phyloP scores from a whole-genome alignment of 2,797 vertebrate species.

The Acanthis flammea region DNA sequence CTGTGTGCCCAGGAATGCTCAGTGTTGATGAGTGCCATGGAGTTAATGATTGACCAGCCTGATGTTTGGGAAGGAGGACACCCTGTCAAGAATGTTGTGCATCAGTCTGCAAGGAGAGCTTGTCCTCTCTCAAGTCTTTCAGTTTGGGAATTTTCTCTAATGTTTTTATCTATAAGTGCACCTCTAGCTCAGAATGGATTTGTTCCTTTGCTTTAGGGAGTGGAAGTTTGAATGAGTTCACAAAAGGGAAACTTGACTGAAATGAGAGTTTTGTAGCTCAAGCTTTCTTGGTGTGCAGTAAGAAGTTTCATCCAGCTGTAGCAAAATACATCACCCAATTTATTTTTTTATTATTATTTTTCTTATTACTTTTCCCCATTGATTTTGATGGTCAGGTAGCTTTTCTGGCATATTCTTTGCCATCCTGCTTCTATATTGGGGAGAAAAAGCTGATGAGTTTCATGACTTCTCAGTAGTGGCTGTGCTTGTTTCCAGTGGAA shows the following conservation, averaged over 20 bases:
- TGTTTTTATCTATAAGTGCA: neutral
- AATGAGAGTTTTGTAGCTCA: neutral
- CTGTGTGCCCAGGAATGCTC: neutral
- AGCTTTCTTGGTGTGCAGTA: neutral
- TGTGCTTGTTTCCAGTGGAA: constrained; percentile 62
- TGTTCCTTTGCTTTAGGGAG: neutral
- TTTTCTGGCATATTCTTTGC: neutral
- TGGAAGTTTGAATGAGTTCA: neutral
- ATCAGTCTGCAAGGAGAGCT: neutral
- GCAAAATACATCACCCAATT: neutral
- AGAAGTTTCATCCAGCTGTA: neutral
- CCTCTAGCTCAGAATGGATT: neutral
- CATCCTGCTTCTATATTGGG: neutral
- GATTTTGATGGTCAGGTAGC: neutral
- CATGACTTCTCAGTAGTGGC: neutral
- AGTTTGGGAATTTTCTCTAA: neutral
- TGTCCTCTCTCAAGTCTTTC: neutral
- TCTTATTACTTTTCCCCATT: neutral
- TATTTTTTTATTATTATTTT: neutral
- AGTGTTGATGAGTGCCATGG: neutral
- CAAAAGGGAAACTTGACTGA: neutral
- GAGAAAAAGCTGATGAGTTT: neutral
- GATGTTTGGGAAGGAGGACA: neutral
- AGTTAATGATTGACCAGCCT: neutral
- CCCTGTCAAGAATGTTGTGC: neutral